Evolutionary conservation across 1,140 invertebrate genomes (phyloP), one percentile per base, ranked within the genome.

Genomic region (Charaxes varanes): DNA sequence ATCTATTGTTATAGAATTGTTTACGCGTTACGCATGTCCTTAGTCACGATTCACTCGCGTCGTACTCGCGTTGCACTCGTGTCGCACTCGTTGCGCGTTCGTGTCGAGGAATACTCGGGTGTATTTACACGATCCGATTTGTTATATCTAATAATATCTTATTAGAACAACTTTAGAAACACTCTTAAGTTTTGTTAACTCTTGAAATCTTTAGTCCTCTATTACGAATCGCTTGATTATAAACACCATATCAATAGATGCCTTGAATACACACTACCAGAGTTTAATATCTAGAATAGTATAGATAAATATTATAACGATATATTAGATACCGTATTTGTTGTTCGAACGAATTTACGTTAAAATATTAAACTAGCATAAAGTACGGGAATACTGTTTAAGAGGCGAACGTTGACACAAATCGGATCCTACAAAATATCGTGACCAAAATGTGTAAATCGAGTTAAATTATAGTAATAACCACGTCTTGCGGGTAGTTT

Each of bases 1-100:
- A 47, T 67, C 37, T 66, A 65, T 58, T 63, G 55, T 61, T 61
- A 61, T 52, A 36, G 14, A 41, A 46, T 32, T 31, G 26, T 49
- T 19, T 32, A 43, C 41, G 43, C 33, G 30, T 21, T 32, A 18
- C 42, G 36, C 14, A 41, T 44, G 36, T 30, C 17, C 31, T 23
- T 33, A 21, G 27, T 41, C 33, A 28, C 24, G 19, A 28, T 10
- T 36, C 6, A 28, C 12, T n/a, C n/a, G n/a, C n/a, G n/a, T n/a
- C n/a, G n/a, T n/a, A n/a, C n/a, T n/a, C n/a, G n/a, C n/a, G n/a
- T n/a, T n/a, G n/a, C n/a, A n/a, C n/a, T n/a, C n/a, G n/a, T n/a
- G n/a, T n/a, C n/a, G n/a, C n/a, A n/a, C n/a, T n/a, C n/a, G n/a
- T n/a, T 14, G 3, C 26, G 26, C n/a, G 26, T 28, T 10, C 11